phyloP scores from a whole-genome alignment of 2,113 vertebrate genomes.

The Alaudala cheleensis region DNA sequence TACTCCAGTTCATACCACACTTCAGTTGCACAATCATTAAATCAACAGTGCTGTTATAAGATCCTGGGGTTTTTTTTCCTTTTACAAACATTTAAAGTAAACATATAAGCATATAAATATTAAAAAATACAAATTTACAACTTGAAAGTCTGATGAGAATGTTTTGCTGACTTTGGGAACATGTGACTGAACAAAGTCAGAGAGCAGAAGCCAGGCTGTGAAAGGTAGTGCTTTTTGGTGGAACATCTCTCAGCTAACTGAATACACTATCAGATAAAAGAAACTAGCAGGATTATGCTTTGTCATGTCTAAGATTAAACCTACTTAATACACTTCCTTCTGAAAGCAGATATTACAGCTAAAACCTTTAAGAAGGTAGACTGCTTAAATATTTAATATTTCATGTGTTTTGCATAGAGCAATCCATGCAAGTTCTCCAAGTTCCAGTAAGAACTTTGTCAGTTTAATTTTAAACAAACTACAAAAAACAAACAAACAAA shows the following conservation, averaged over 20 bases:
- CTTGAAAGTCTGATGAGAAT: background rate
- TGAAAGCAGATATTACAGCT: background rate
- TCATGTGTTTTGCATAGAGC: background rate
- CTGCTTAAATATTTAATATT: background rate
- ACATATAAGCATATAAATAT: background rate
- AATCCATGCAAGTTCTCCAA: slow-evolving; percentile 1
- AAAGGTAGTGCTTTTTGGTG: background rate
- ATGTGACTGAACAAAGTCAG: background rate
- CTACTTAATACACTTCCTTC: background rate
- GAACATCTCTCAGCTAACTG: background rate
- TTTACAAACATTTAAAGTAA: background rate
- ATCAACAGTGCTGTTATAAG: background rate
- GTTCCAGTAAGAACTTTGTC: background rate
- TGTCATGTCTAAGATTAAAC: background rate
- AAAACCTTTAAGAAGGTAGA: background rate
- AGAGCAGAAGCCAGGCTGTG: background rate
- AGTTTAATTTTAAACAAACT: background rate
- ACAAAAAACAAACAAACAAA: too few relatives aligned
- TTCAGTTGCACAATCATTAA: background rate
- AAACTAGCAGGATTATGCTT: background rate
- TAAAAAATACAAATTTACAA: background rate
- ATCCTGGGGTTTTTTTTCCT: background rate
- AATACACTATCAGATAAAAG: background rate
- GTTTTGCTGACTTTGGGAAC: background rate
- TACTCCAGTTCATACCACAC: background rate